phyloP scores from a whole-genome alignment of 2,797 vertebrate genomes.

The Karalla daura region DNA sequence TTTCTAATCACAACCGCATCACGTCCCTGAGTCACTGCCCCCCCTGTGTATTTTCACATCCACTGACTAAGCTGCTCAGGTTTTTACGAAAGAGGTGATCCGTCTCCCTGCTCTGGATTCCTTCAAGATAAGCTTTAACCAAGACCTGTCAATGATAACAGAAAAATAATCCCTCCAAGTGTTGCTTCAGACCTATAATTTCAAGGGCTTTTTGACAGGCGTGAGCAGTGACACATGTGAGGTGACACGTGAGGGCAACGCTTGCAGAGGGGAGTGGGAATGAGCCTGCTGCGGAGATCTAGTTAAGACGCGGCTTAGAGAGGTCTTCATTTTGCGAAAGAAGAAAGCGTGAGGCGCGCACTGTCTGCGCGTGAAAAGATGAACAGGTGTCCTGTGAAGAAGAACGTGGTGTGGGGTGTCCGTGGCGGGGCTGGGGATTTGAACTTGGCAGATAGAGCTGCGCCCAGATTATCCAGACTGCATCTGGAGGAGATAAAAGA shows the following conservation, averaged over 20 bases:
- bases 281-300: neutral
- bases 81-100: too few species aligned
- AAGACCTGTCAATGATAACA: neutral
- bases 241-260: neutral
- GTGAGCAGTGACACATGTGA: neutral
- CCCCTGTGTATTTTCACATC: too few species aligned
- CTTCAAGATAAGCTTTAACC: constrained; percentile 34
- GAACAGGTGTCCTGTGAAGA: neutral
- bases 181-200: neutral
- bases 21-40: too few species aligned
- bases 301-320: too few species aligned
- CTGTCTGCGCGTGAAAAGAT: constrained; percentile 1
- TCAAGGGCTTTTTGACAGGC: neutral
- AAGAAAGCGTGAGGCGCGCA: too few species aligned
- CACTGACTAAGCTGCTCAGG: too few species aligned
- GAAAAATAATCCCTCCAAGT: neutral
- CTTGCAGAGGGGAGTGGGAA: neutral
- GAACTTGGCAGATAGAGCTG: neutral
- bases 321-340: too few species aligned
- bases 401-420: neutral
- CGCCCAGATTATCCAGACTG: too few species aligned
- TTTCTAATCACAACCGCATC: too few species aligned
- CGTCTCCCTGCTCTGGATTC: constrained; percentile 39
- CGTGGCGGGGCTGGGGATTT: constrained; percentile 10
- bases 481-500: constrained; percentile 37